phyloP scores from a whole-genome alignment of 2,113 vertebrate genomes.

The Maccullochella peelii region DNA sequence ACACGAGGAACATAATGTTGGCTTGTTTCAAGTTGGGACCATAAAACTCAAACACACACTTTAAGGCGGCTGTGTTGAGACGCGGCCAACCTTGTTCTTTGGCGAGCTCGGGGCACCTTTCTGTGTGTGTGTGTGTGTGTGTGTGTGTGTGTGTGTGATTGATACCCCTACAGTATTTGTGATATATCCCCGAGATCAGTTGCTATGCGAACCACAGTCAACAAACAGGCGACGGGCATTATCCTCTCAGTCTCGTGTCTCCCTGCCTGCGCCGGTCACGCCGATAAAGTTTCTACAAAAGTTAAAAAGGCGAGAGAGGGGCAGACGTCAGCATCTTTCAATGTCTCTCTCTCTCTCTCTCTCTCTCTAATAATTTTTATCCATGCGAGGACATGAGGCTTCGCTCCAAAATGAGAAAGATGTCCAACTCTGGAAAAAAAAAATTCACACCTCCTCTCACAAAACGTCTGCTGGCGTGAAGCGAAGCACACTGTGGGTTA shows the following conservation, averaged over 20 bases:
- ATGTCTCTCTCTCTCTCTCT: background rate
- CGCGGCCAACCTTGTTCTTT: slow-evolving; percentile 54
- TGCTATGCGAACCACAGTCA: slow-evolving; percentile 29
- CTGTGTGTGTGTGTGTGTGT: slow-evolving; percentile 27
- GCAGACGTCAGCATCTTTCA: slow-evolving; percentile 2
- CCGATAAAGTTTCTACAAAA: slow-evolving; percentile 43
- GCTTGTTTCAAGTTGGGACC: slow-evolving; percentile 38
- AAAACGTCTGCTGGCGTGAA: slow-evolving; percentile 36
- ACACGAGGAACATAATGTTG: slow-evolving; percentile 37
- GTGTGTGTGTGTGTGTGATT: slow-evolving; percentile 35
- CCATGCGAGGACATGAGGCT: slow-evolving; percentile 4
- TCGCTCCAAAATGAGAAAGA: background rate
- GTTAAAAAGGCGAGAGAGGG: background rate
- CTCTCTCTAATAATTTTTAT: slow-evolving; percentile 40
- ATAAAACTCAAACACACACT: slow-evolving; percentile 52
- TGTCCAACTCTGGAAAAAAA: slow-evolving; percentile 5
- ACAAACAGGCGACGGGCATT: slow-evolving; percentile 51
- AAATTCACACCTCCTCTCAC: slow-evolving; percentile 38
- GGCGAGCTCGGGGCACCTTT: slow-evolving; percentile 4
- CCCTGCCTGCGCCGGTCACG: background rate
- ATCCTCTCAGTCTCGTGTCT: background rate
- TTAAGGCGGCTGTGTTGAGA: background rate
- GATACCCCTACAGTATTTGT: slow-evolving; percentile 2
- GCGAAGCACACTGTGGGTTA: slow-evolving; percentile 1
- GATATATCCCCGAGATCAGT: slow-evolving; percentile 49